Evolutionary conservation across 2,113 vertebrate genomes (phyloP).

Genomic region (Nycticorax nycticorax): DNA sequence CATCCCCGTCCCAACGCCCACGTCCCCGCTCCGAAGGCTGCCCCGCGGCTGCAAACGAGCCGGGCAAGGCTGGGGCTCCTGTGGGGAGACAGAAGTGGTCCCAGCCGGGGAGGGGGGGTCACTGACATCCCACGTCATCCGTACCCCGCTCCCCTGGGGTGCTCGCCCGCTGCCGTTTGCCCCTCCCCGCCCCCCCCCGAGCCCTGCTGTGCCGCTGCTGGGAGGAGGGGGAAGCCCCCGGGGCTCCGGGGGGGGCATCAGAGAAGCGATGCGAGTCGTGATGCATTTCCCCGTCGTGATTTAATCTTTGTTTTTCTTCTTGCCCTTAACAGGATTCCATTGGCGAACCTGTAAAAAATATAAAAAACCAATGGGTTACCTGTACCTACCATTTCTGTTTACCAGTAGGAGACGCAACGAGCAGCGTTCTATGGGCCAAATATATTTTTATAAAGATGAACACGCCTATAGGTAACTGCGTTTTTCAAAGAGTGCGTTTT

Average conservation of each 20-base stretch:
- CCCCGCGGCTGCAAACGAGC: accelerated
- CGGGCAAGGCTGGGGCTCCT: too few species aligned
- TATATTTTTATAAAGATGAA: constrained; percentile 97
- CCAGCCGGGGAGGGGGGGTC: background rate
- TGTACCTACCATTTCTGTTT: constrained; percentile 83
- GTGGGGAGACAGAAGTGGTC: background rate
- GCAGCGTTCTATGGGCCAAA: constrained; percentile 89
- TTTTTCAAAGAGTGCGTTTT: constrained; percentile 50
- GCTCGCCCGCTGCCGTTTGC: background rate
- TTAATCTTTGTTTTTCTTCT: constrained; percentile 61
- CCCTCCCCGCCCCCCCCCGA: too few species aligned
- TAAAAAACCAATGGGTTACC: constrained; percentile 72
- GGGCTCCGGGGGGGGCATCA: background rate
- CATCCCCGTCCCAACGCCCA: background rate
- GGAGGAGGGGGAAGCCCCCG: background rate
- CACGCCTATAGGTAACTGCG: constrained; percentile 73
- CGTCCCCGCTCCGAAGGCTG: background rate
- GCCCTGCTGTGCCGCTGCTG: background rate
- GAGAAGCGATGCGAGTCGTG: accelerated
- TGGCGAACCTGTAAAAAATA: constrained; percentile 88
- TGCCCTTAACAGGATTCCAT: constrained; percentile 83
- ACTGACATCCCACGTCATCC: background rate
- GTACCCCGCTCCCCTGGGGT: background rate
- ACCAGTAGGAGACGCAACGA: constrained; percentile 81
- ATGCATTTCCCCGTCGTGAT: background rate